A percentile compares a stretch with the other conserved stretches of the same genome.
Conservation (phyloP, 1,140 invertebrate species). For the Bombus impatiens region DNA sequence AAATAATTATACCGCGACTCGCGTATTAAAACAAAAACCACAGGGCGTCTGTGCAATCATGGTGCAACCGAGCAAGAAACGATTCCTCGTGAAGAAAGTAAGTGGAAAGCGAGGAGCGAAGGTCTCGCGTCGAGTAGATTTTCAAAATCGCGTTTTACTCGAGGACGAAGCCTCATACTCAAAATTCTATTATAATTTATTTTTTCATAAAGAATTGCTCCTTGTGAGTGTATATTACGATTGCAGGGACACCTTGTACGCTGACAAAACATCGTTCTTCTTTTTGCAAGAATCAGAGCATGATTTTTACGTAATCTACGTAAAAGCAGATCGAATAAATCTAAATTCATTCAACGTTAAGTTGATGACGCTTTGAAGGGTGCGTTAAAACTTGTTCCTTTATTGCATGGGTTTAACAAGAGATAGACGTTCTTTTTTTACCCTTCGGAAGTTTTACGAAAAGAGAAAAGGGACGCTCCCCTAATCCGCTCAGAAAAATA, state of each 20-base stretch:
- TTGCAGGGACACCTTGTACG: not conserved
- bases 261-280: too few species aligned
- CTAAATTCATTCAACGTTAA: not conserved
- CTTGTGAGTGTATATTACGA: not conserved
- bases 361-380: slow-evolving; percentile 4
- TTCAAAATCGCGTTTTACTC: not conserved
- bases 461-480: slow-evolving; percentile 29
- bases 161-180: not conserved
- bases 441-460: slow-evolving; percentile 48
- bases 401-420: slow-evolving; percentile 38
- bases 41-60: not conserved
- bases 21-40: not conserved
- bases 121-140: too few species aligned
- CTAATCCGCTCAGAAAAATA: slow-evolving; percentile 5
- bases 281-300: not conserved
- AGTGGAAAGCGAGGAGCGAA: not conserved
- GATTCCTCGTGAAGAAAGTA: not conserved
- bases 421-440: slow-evolving; percentile 6
- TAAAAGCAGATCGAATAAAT: not conserved
- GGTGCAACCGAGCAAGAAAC: not conserved
- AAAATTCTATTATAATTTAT: not conserved
- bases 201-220: not conserved
- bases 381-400: slow-evolving; percentile 31
- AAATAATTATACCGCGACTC: not conserved
- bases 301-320: not conserved